Evolutionary conservation across 2,113 vertebrate genomes (phyloP), one percentile per base, ranked within the genome.

Genomic region (Calypte anna): DNA sequence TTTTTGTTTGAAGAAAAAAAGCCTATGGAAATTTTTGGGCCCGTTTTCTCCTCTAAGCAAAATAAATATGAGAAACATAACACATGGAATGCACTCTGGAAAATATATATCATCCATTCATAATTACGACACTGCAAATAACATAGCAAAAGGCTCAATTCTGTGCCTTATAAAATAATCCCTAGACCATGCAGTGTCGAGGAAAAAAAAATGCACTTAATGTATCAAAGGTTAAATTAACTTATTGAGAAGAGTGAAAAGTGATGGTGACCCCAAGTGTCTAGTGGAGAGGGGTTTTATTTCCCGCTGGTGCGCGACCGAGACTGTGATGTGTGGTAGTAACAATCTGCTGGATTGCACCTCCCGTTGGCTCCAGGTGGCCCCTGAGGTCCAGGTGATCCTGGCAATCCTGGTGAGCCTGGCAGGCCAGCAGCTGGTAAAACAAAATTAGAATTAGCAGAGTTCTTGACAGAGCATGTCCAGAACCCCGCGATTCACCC

Each of bases 311-410:
- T 77, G 67, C 36, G 95, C 70, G 94, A 78, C 72, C 79, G 97
- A 81, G 93, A 57, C 81, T 97, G 98, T 73, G 98, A 91, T 13
- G 94, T 23, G 22, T 97, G 97, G 82, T 97, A 96, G 79, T 98
- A 95, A 87, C 99, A 99, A 87, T 99, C 98, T 28, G 98, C 96
- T 1, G 98, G 98, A 94, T 98, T 98, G 88, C 99, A 99, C 31
- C 97, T 98, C 95, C 99, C 99, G 5, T 92, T 91, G 48, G 97
- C 94, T 92, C 99, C 99, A 1, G 98, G 98, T 22, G 98, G 98
- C 9, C 99, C 99, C 24, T 98, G 97, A 1, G 98, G 93, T 68
- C 99, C 98, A 2, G 98, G 91, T 40, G 96, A 96, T 55, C 99
- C 98, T 21, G 97, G 96, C 0, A 90, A 53, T 63, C 98, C 98